phyloP scores from a whole-genome alignment of 2,797 vertebrate genomes.

The Gambusia yucatana region DNA sequence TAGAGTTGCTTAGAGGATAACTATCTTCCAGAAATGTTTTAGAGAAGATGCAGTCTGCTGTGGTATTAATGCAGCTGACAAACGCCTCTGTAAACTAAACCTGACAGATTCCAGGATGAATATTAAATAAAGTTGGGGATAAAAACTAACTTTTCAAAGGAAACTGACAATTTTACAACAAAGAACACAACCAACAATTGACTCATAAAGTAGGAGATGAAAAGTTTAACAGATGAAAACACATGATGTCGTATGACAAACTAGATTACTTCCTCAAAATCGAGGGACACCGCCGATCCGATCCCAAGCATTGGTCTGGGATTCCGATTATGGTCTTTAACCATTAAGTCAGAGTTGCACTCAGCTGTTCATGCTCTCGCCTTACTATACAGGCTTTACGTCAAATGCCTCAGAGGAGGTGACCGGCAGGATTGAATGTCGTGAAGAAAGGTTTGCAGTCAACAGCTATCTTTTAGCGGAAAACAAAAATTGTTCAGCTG shows the following conservation, averaged over 20 bases:
- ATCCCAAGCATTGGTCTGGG: not conserved
- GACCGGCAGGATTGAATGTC: not conserved
- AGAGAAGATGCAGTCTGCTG: not conserved
- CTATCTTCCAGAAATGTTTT: not conserved
- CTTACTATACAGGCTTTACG: not conserved
- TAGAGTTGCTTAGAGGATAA: not conserved
- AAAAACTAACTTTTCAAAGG: not conserved
- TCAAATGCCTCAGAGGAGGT: not conserved
- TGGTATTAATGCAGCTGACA: not conserved
- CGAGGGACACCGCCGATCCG: too few relatives aligned
- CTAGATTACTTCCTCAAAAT: not conserved
- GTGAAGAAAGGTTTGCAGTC: not conserved
- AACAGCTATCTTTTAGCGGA: not conserved
- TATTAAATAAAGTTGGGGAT: not conserved
- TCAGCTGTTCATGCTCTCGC: not conserved
- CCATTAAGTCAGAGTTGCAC: not conserved
- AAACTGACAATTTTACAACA: not conserved
- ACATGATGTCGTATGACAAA: not conserved
- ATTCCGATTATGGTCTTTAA: not conserved
- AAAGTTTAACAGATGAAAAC: not conserved
- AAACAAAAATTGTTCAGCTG: not conserved
- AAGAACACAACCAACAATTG: not conserved
- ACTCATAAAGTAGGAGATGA: not conserved
- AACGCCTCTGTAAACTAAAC: constrained; percentile 3
- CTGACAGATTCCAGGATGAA: not conserved